phyloP scores from a whole-genome alignment of 2,797 vertebrate genomes.

The Coregonus ussuriensis region DNA sequence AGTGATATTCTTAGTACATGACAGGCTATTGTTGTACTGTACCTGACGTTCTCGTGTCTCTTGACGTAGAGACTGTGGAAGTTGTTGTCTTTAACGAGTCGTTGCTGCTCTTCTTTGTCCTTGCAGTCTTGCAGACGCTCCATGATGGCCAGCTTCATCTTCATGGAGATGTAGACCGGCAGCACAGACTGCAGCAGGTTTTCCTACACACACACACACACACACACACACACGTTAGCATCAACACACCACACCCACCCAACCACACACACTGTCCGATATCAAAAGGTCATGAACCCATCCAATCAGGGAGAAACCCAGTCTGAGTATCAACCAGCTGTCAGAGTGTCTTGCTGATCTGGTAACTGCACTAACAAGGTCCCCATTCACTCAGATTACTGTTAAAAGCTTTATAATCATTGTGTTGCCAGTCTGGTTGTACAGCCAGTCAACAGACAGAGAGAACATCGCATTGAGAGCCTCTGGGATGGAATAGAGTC shows the following conservation, averaged over 20 bases:
- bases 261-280: conserved; percentile 21
- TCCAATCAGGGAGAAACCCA: conserved; percentile 1
- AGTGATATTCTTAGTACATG: background rate
- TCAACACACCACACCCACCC: conserved; percentile 56
- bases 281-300: conserved; percentile 7
- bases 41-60: conserved; percentile 98
- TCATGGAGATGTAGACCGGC: conserved; percentile 97
- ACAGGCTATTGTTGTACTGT: conserved; percentile 13
- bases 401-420: conserved; percentile 6
- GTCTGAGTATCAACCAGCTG: background rate
- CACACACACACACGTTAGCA: background rate
- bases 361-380: conserved; percentile 10
- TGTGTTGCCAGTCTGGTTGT: background rate
- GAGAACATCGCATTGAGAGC: conserved; percentile 27
- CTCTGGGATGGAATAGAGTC: conserved; percentile 23
- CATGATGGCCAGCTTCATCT: conserved; percentile 97
- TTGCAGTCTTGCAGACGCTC: conserved; percentile 91
- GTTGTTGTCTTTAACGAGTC: conserved; percentile 91
- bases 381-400: conserved; percentile 18
- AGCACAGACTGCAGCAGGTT: conserved; percentile 94
- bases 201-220: conserved; percentile 76
- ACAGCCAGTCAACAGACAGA: background rate
- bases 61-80: conserved; percentile 98
- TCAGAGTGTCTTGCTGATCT: conserved; percentile 13
- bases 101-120: conserved; percentile 84